These are phyloP conservation scores for Limnothrissa miodon DNA, from an alignment of 2,113 vertebrate species.

Conservation along the genomic window DNA sequence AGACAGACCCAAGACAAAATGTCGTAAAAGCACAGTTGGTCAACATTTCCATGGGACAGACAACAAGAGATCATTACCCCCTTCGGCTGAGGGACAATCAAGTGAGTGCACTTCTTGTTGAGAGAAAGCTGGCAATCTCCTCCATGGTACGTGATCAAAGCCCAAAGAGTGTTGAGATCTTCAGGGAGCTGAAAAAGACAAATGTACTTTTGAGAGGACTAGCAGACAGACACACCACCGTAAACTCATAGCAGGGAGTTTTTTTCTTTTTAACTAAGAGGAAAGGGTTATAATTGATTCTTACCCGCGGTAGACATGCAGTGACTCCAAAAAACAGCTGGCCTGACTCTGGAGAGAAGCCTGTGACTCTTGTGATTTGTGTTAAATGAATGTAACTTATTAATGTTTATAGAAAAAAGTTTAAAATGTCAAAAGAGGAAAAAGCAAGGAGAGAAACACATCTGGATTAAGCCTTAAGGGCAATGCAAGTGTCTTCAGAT, in stretches of 20 bases:
- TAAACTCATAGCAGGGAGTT: background rate
- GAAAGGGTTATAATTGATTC: background rate
- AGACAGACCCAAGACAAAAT: background rate
- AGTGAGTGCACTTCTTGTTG: conserved; percentile 91
- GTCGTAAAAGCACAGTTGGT: background rate
- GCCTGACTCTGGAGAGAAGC: conserved; percentile 94
- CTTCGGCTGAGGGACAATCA: conserved; percentile 91
- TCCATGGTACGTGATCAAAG: conserved; percentile 93
- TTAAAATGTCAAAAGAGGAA: background rate
- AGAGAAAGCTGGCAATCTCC: conserved; percentile 91
- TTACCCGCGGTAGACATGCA: conserved; percentile 91
- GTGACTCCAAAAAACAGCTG: conserved; percentile 94
- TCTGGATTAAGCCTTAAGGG: background rate
- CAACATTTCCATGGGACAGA: background rate
- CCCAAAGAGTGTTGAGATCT: conserved; percentile 89
- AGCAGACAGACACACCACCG: background rate
- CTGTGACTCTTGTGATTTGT: conserved; percentile 78
- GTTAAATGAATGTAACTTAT: conserved; percentile 70
- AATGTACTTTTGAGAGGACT: background rate
- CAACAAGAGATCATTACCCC: conserved; percentile 77
- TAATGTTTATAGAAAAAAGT: background rate
- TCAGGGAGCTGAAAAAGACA: conserved; percentile 78
- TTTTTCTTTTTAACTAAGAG: background rate
- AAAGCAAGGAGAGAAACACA: background rate
- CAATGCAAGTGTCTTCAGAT: background rate